Evolutionary conservation across 2,113 vertebrate genomes (phyloP), one percentile per base, ranked within the genome.

Genomic region (Psephotus haematonotus): DNA sequence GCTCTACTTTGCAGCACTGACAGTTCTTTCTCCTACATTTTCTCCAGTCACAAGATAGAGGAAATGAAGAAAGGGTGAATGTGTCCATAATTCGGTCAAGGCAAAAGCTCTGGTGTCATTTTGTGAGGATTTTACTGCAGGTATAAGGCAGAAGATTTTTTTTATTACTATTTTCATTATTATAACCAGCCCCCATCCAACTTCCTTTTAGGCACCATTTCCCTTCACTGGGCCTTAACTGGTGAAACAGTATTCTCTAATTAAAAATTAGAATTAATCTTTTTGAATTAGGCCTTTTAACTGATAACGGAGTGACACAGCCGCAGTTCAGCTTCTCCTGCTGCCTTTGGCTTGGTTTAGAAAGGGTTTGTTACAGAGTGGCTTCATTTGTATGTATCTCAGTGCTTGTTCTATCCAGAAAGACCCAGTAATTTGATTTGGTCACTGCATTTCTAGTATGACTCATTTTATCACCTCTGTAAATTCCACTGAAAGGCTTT

Each of bases 221-320:
- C n/a, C 24, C 25, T 94, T 93, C 67, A 49, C 63, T 93, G 70
- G 65, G 88, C 33, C 24, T 63, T 49, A 92, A 90, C 29, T 93
- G 55, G 44, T 86, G 11, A 82, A 82, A 87, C 60, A 69, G n/a
- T 78, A 77, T 93, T 94, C 86, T 81, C 65, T 90, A 92, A 92
- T 89, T 96, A 91, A 95, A 98, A 95, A 65, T 82, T 43, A 63
- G 68, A 71, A 95, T 82, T n/a, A 82, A 27, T 94, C 24, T 72
- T 69, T 79, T 70, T 44, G 14, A 95, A 70, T 86, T 91, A 86
- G 64, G 43, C 18, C n/a, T 94, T 94, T 90, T 65, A 92, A 74
- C 71, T 87, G 87, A 57, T 82, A 86, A 29, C 55, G 57, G 52
- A 55, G 53, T 71, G 69, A 60, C 20, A 47, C 28, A 74, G 47